These are phyloP conservation scores for Conchocele bisecta DNA, from an alignment of 2,888 invertebrate genomes.

Conservation along the genomic window DNA sequence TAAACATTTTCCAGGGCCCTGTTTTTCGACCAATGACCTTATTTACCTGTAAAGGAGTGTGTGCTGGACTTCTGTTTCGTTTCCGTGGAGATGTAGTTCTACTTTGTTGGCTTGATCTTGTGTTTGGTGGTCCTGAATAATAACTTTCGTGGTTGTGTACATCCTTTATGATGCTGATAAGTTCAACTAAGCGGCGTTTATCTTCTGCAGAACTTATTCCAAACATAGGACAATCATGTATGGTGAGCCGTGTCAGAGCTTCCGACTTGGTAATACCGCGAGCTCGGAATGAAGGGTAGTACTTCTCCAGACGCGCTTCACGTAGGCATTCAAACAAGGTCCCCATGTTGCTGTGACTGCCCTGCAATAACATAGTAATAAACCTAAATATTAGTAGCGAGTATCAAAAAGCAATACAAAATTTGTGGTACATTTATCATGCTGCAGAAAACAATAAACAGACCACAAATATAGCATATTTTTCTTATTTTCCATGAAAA, in stretches of 20 bases:
- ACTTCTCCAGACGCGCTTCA: conserved; percentile 79
- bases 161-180: conserved; percentile 79
- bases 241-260: conserved; percentile 72
- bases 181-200: conserved; percentile 74
- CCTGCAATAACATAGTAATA: neutral
- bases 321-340: conserved; percentile 77
- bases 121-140: conserved; percentile 34
- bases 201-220: conserved; percentile 78
- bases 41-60: conserved; percentile 41
- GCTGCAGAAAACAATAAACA: too few species aligned
- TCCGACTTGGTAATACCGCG: conserved; percentile 78
- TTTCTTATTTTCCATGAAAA: too few species aligned
- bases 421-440: too few species aligned
- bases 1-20: neutral
- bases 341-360: conserved; percentile 61
- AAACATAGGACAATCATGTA: conserved; percentile 75
- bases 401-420: too few species aligned
- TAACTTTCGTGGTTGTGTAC: conserved; percentile 67
- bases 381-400: too few species aligned
- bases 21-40: too few species aligned
- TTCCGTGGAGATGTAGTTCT: conserved; percentile 58
- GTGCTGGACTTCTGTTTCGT: conserved; percentile 61
- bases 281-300: conserved; percentile 76
- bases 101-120: conserved; percentile 35
- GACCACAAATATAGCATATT: too few species aligned